A percentile compares a stretch with the other conserved stretches of the same genome.
Evolutionary conservation across 2,888 invertebrate species (phyloP).

Genomic region (Sylvicola cinctus): DNA sequence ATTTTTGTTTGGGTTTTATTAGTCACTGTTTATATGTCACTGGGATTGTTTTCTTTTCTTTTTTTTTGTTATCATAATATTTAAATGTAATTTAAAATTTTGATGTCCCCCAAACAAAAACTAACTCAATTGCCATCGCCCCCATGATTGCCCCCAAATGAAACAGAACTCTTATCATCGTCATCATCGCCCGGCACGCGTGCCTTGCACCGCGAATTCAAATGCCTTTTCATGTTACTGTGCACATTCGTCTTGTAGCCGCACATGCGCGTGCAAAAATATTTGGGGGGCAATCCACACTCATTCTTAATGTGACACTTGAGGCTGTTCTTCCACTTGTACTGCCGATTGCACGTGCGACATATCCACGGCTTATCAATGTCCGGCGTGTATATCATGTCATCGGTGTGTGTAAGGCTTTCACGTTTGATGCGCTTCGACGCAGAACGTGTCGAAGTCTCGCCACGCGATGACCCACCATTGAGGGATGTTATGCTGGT

Average conservation of each 20-base stretch:
- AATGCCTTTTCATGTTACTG: conserved; percentile 24
- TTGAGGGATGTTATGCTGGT: too few species aligned
- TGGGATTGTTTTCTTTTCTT: too few species aligned
- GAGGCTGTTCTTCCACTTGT: conserved; percentile 52
- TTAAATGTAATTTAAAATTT: too few species aligned
- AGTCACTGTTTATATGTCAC: too few species aligned
- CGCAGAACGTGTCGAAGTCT: too few species aligned
- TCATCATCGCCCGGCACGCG: background rate
- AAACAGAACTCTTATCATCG: background rate
- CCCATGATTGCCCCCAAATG: background rate
- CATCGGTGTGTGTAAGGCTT: background rate
- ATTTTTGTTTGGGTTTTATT: too few species aligned
- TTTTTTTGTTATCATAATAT: too few species aligned
- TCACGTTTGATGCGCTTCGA: background rate
- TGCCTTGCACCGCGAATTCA: conserved; percentile 24
- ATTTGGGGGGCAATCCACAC: conserved; percentile 35
- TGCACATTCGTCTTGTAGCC: conserved; percentile 27
- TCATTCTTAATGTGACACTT: conserved; percentile 47
- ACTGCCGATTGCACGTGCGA: conserved; percentile 47
- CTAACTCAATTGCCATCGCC: too few species aligned
- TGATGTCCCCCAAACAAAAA: too few species aligned
- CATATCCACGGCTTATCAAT: conserved; percentile 29
- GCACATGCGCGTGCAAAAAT: conserved; percentile 25
- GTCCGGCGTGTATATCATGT: background rate
- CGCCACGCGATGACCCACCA: too few species aligned